Percentiles rank a stretch among this genome's conserved stretches.
Evolutionary conservation across 2,113 vertebrate species (phyloP).

Genomic region (Desmodus rotundus): DNA sequence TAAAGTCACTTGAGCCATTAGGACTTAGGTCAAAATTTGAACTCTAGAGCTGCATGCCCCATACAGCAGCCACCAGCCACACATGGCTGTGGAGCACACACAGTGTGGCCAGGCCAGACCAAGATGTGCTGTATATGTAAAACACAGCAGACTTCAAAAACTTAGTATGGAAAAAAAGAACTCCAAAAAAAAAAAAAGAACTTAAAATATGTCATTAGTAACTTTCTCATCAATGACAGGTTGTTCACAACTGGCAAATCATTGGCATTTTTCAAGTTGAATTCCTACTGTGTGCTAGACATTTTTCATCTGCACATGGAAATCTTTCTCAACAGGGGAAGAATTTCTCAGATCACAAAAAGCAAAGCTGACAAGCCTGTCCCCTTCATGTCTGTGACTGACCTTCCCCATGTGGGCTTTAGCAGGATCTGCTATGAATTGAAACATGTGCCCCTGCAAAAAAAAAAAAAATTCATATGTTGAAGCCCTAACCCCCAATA

Average conservation of each 20-base stretch:
- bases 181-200: neutral
- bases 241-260: neutral
- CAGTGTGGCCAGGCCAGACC: neutral
- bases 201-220: neutral
- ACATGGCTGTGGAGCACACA: fast-evolving
- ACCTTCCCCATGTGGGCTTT: neutral
- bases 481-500: neutral
- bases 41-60: neutral
- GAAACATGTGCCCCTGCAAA: neutral
- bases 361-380: neutral
- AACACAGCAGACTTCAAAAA: neutral
- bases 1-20: neutral
- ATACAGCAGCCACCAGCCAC: fast-evolving
- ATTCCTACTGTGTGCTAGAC: neutral
- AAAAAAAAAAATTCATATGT: neutral
- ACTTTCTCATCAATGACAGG: neutral
- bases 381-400: neutral
- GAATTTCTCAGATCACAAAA: neutral
- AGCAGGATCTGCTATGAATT: neutral
- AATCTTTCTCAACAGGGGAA: neutral
- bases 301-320: neutral
- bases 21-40: neutral
- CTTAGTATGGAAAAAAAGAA: neutral
- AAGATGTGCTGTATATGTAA: fast-evolving
- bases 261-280: neutral